Base-by-base conservation (phyloP, 1,140 invertebrate genomes). In the Oreohelix idahoensis region DNA sequence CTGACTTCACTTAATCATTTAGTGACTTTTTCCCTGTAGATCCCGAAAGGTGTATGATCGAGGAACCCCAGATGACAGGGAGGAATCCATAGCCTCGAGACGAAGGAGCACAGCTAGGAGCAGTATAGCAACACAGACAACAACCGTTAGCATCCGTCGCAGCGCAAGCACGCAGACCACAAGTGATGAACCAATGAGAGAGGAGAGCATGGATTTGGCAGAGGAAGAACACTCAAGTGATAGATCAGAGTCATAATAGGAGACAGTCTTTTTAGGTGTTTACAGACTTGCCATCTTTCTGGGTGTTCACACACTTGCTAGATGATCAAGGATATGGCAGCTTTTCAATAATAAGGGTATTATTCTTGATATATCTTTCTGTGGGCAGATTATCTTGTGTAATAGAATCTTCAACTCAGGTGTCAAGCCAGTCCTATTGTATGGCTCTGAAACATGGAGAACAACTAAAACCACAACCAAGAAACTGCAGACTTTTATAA, bases 71-170 rank as follows among this genome's bases (percentile, higher is more conserved):
- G 23, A 77, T 23, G 35, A 74, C 20, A 66, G 51, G 81, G 71
- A 63, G 45, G 63, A 53, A 32, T 29, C n/a, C n/a, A 73, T 23
- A 45, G 73, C 63, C 70, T 79, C 81, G 5, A 80, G 81, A 71
- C 53, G 29, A 58, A 35, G 29, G n/a, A 49, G n/a, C 66, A 69
- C 63, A 23, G 29, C 29, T n/a, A 29, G 75, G 26, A 85, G 63
- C 73, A 83, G 53, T 38, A 87, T 84, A 20, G 85, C 85, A 32
- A 89, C 88, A n/a, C 88, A 89, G 81, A 89, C 87, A 8, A 79
- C 78, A 36, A 84, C 76, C 10, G 76, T 83, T 13, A 84, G 86
- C 26, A 86, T 89, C 23, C 83, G 85, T 17, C 85, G 87, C n/a
- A 84, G 84, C 17, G 83, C 87, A 23, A 84, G 84, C 70, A 89